Conservation (phyloP, 2,888 invertebrate species). For the Iselma pallidipennis region DNA sequence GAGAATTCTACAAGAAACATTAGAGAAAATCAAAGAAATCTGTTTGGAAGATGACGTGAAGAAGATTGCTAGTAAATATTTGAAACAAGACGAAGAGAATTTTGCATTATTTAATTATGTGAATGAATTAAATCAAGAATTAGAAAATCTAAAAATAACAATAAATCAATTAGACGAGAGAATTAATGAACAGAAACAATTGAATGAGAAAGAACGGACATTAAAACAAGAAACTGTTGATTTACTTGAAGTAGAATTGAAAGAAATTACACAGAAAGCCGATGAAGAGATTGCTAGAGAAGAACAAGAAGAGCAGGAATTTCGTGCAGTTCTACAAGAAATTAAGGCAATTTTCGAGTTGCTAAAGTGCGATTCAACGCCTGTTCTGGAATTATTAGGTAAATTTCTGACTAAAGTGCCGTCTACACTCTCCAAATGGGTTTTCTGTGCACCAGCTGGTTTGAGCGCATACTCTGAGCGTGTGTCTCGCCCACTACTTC, state of each 20-base stretch:
- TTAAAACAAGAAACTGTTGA: conserved; percentile 64
- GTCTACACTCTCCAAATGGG: too few species aligned
- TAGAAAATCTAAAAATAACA: conserved; percentile 71
- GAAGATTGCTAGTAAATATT: conserved; percentile 72
- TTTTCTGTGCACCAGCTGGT: too few species aligned
- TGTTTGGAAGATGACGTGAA: conserved; percentile 68
- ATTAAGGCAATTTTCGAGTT: conserved; percentile 59
- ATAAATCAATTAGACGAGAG: conserved; percentile 66
- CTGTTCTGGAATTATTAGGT: conserved; percentile 70
- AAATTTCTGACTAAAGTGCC: too few species aligned
- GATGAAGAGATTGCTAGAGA: conserved; percentile 30
- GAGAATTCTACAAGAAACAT: conserved; percentile 58
- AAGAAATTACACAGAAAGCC: conserved; percentile 57
- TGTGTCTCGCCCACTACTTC: too few species aligned
- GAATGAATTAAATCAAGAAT: conserved; percentile 84
- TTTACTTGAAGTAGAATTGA: conserved; percentile 59
- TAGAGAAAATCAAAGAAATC: conserved; percentile 71
- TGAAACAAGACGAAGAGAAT: conserved; percentile 86
- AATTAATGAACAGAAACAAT: conserved; percentile 68
- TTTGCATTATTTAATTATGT: conserved; percentile 91
- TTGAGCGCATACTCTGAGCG: too few species aligned
- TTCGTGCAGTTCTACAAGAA: conserved; percentile 33
- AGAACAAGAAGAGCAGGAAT: conserved; percentile 22
- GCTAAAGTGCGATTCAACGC: conserved; percentile 73
- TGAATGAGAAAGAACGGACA: conserved; percentile 63